Base-by-base conservation (phyloP, 2,113 vertebrate genomes). In the Epinephelus lanceolatus region DNA sequence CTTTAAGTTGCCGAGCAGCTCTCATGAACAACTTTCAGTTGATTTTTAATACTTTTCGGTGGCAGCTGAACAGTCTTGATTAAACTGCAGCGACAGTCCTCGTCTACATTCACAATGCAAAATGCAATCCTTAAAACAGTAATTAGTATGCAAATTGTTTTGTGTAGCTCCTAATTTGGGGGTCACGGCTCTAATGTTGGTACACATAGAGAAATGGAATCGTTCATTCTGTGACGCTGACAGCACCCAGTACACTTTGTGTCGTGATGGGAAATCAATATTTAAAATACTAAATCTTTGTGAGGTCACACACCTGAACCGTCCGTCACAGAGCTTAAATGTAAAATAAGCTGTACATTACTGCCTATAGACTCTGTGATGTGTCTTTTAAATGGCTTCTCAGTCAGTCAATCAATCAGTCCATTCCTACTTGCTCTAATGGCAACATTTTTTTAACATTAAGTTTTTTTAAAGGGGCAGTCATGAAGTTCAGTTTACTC, bases 111-210 rank as follows among this genome's bases (percentile, higher is more conserved):
- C 76, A 78, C 81, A 61, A 80, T 80, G 73, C 56, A 67, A 62
- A 84, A 75, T 71, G 57, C 72, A 81, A 77, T 84, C 67, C 80
- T 69, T 77, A 81, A 80, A 92, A 78, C 63, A 9, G 62, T 90
- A 76, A 92, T 92, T 90, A 94, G 90, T 74, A 92, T 90, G 89
- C 82, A 93, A 92, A 94, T 93, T 86, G 89, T 80, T 88, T 80
- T 55, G 78, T 84, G 82, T 87, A 42, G 76, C 78, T 89, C 37
- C 87, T 86, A 84, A 86, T 90, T 83, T 85, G 15, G 27, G 75
- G 76, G 73, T 86, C 79, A 33, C 17, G 75, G 71, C 77, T 81
- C 55, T 72, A 68, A 79, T 78, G 60, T 76, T 25, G 76, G 68
- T 72, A 70, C 78, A 79, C 59, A 19, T 7, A 2, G 73, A 83